These are phyloP conservation scores for Patagioenas fasciata DNA, from an alignment of 2,113 vertebrate genomes.

Conservation along the genomic window DNA sequence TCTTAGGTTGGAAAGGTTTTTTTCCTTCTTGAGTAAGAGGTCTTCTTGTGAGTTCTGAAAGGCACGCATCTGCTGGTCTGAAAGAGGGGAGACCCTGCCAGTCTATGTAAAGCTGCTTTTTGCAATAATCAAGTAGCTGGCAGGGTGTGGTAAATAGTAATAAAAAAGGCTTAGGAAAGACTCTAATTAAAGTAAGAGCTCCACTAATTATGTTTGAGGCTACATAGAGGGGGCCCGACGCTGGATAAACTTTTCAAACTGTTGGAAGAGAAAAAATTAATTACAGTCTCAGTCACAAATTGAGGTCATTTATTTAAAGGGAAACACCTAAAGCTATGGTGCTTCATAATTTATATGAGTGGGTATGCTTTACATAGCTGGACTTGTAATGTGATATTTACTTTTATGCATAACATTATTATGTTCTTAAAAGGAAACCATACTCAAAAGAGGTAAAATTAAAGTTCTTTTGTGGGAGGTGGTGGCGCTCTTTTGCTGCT, in stretches of 20 bases:
- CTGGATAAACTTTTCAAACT: conserved; percentile 1
- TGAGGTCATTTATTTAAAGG: conserved; percentile 60
- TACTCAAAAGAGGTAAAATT: neutral
- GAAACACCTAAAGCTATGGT: neutral
- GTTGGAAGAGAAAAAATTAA: conserved; percentile 34
- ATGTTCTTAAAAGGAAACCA: neutral
- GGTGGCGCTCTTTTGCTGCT: neutral
- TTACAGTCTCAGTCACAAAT: neutral
- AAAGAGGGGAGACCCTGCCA: neutral
- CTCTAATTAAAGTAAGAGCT: neutral
- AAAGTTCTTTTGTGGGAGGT: neutral
- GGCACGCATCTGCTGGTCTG: neutral
- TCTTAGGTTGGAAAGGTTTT: neutral
- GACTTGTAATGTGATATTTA: conserved; percentile 5
- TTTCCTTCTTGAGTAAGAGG: neutral
- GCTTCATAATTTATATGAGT: conserved; percentile 18
- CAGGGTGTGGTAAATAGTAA: neutral
- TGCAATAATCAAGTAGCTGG: neutral
- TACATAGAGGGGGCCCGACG: neutral
- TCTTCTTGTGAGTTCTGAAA: conserved; percentile 1
- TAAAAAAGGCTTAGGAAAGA: neutral
- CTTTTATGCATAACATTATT: neutral
- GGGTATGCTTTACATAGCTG: conserved; percentile 18
- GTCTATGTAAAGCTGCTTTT: neutral
- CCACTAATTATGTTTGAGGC: neutral